Percentiles rank a stretch among this genome's conserved stretches.
phyloP scores from a whole-genome alignment of 1,140 invertebrate genomes.

The Atopsyche davidsoni region DNA sequence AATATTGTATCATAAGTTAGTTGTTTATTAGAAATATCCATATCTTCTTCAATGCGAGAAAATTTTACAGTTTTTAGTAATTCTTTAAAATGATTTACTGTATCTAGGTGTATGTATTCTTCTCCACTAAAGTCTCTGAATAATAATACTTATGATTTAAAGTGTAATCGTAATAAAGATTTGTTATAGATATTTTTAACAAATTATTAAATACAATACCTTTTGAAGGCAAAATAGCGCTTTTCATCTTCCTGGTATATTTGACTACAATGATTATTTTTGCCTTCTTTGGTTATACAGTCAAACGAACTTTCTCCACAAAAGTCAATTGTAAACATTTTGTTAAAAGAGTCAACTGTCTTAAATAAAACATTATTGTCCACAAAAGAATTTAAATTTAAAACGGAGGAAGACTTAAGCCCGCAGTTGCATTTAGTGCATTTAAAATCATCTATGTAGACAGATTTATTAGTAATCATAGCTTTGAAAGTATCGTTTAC shows the following conservation, averaged over 20 bases:
- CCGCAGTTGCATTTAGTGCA: too few relatives aligned
- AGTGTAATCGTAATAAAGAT: too few relatives aligned
- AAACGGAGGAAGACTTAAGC: too few relatives aligned
- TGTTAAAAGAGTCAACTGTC: slow-evolving; percentile 2
- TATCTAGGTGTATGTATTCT: slow-evolving; percentile 13
- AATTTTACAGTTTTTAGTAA: neutral
- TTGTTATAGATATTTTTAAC: neutral
- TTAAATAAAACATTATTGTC: neutral
- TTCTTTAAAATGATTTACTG: slow-evolving; percentile 6
- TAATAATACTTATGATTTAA: too few relatives aligned
- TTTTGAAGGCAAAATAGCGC: slow-evolving; percentile 9
- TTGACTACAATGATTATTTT: neutral
- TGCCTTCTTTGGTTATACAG: neutral
- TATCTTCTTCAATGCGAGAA: neutral
- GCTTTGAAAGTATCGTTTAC: too few relatives aligned
- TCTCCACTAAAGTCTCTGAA: slow-evolving; percentile 16
- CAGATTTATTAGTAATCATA: too few relatives aligned
- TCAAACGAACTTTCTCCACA: slow-evolving; percentile 7
- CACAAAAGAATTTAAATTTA: too few relatives aligned
- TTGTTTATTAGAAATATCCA: slow-evolving; percentile 4
- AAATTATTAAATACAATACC: slow-evolving; percentile 1
- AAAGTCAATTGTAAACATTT: slow-evolving; percentile 8
- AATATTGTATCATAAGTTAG: slow-evolving; percentile 9
- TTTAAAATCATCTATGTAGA: too few relatives aligned
- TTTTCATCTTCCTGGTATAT: slow-evolving; percentile 3